These are phyloP conservation scores for Acrossocheilus wenchowensis DNA, from an alignment of 2,797 vertebrate species.

Conservation along the genomic window DNA sequence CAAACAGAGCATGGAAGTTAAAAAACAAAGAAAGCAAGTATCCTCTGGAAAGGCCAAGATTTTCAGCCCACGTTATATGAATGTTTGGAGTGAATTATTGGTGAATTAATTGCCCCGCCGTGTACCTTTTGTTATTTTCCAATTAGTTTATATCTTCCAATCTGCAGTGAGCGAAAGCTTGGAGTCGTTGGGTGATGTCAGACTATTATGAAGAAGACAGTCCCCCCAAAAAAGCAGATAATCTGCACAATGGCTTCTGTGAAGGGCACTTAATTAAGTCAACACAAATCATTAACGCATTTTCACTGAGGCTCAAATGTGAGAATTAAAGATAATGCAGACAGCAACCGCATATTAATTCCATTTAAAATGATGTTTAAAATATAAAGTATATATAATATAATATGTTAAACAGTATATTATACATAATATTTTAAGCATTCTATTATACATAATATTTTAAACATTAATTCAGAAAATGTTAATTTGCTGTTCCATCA, in stretches of 20 bases:
- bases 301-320: conserved; percentile 42
- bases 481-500: too few relatives aligned
- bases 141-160: conserved; percentile 60
- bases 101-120: conserved; percentile 33
- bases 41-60: conserved; percentile 9
- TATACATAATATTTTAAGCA: not conserved
- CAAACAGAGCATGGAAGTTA: not conserved
- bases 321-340: conserved; percentile 44
- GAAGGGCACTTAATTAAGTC: conserved; percentile 58
- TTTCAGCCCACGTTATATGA: conserved; percentile 18
- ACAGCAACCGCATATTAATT: not conserved
- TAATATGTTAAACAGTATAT: not conserved
- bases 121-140: conserved; percentile 60
- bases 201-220: conserved; percentile 48
- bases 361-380: not conserved
- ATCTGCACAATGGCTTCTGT: conserved; percentile 61
- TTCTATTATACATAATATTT: not conserved
- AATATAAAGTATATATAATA: conserved; percentile 8
- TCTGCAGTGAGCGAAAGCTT: conserved; percentile 51
- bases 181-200: conserved; percentile 37
- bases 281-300: conserved; percentile 56
- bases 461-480: not conserved
- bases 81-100: conserved; percentile 24
- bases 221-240: conserved; percentile 53
- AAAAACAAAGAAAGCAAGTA: conserved; percentile 16